Base-by-base conservation (phyloP, 2,888 invertebrate species). In the Cosmia trapezina region DNA sequence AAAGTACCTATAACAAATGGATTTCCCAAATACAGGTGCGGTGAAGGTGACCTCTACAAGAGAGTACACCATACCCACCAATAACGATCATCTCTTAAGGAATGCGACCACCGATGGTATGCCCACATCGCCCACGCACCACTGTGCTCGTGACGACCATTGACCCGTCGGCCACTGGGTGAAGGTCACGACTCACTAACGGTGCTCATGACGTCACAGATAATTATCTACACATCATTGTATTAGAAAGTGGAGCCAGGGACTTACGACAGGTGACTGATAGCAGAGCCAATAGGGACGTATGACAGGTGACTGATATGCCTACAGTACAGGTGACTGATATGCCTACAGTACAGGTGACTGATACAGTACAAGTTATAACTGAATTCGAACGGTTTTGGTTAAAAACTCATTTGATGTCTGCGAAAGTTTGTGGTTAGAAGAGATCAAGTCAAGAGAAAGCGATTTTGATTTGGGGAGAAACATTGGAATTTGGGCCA, bases 81-180 rank as follows among this genome's bases (percentile, higher is more conserved):
- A n/a, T n/a, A n/a, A 41, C 28, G n/a, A 62, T 33, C n/a, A 19
- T 9, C n/a, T 49, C 14, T 9, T 45, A 57, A 51, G 51, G 64
- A 78, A 80, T 75, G 63, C 59, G n/a, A 45, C 51, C 54, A 60
- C 43, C 37, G 19, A 53, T 41, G 47, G 12, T 62, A 56, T 60
- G 61, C 51, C 17, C 33, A 33, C 28, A 43, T 43, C 43, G 33
- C 11, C 4, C n/a, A 45, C 61, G 73, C 74, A 28, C 41, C 8
- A 33, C 47, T 53, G 17, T 7, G 45, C 60, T 43, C 33, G 56
- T 45, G 22, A 37, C 78, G 80, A 80, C 43, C 83, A 65, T 66
- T 81, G 70, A 81, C 80, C 83, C 61, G 56, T 51, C 73, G 78
- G 69, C 65, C 76, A 69, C 51, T 81, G 41, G 82, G 82, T 83